Conservation (phyloP, 1,140 invertebrate genomes). For the Lucilia cuprina region DNA sequence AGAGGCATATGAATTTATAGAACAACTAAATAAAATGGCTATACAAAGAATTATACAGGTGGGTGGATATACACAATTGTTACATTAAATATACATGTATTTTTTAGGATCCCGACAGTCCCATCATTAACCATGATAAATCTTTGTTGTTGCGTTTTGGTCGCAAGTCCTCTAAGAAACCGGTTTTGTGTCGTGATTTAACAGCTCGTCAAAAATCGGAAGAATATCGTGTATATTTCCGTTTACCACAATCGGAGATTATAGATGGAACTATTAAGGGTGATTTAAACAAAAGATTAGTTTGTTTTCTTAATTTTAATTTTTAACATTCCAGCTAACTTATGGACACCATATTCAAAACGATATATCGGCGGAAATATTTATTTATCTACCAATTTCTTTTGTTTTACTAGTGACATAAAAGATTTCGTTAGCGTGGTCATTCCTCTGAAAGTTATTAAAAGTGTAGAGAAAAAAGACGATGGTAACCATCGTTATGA, state of each 20-base stretch:
- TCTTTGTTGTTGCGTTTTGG: conserved; percentile 68
- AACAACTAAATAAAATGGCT: conserved; percentile 95
- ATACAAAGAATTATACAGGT: conserved; percentile 78
- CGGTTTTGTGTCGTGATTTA: conserved; percentile 90
- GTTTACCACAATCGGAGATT: conserved; percentile 87
- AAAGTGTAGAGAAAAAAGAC: conserved; percentile 68
- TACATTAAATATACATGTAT: not conserved
- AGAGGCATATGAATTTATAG: conserved; percentile 91
- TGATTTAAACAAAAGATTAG: conserved; percentile 63
- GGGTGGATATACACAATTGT: not conserved
- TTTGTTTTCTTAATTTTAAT: not conserved
- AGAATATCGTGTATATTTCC: conserved; percentile 82
- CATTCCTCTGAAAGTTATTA: conserved; percentile 77
- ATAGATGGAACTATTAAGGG: conserved; percentile 91
- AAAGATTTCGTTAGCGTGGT: conserved; percentile 84
- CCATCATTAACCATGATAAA: conserved; percentile 53
- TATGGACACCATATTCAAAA: conserved; percentile 97
- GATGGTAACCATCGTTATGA: conserved; percentile 66
- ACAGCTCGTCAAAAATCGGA: conserved; percentile 93
- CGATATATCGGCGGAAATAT: conserved; percentile 87
- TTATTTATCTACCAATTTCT: conserved; percentile 92
- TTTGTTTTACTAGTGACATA: conserved; percentile 95
- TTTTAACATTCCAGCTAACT: conserved; percentile 55
- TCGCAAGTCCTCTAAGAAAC: conserved; percentile 85
- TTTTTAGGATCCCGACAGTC: conserved; percentile 65